phyloP scores from a whole-genome alignment of 1,140 invertebrate genomes.

The Drosophila willistoni region DNA sequence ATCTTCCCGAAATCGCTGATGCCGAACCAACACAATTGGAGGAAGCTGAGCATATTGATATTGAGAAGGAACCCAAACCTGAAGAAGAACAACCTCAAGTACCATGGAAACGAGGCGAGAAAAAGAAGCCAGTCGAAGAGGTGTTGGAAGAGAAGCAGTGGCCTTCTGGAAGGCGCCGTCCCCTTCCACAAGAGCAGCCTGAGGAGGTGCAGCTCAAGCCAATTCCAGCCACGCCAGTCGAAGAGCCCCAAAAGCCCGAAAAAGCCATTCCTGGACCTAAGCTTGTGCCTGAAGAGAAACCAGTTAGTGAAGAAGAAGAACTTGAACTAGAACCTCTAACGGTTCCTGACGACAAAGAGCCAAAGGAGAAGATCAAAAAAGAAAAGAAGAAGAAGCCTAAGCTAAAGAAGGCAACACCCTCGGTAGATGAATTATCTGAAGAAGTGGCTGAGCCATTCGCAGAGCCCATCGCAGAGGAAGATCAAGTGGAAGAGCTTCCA shows the following conservation, averaged over 20 bases:
- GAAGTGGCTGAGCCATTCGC: conserved; percentile 72
- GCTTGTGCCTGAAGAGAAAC: conserved; percentile 66
- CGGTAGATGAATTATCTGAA: conserved; percentile 76
- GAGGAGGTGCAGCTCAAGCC: conserved; percentile 84
- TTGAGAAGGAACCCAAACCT: conserved; percentile 79
- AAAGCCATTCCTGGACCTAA: conserved; percentile 75
- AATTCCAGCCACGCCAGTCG: conserved; percentile 79
- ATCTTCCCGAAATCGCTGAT: conserved; percentile 71
- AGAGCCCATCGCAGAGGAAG: conserved; percentile 82
- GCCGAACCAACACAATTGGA: conserved; percentile 67
- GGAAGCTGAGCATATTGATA: conserved; percentile 76
- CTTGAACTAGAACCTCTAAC: conserved; percentile 64
- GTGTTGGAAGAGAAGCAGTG: conserved; percentile 83
- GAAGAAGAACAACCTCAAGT: conserved; percentile 76
- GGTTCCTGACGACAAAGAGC: conserved; percentile 56
- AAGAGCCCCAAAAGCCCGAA: conserved; percentile 60
- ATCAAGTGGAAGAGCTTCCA: conserved; percentile 75
- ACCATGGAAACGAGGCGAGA: conserved; percentile 77
- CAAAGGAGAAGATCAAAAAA: conserved; percentile 70
- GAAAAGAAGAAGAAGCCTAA: conserved; percentile 82
- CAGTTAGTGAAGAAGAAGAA: conserved; percentile 62
- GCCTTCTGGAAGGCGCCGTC: conserved; percentile 82
- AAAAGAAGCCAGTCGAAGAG: conserved; percentile 80
- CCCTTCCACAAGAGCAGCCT: conserved; percentile 82
- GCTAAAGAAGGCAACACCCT: conserved; percentile 72